phyloP scores from a whole-genome alignment of 2,888 invertebrate genomes.

The Corbicula japonica region DNA sequence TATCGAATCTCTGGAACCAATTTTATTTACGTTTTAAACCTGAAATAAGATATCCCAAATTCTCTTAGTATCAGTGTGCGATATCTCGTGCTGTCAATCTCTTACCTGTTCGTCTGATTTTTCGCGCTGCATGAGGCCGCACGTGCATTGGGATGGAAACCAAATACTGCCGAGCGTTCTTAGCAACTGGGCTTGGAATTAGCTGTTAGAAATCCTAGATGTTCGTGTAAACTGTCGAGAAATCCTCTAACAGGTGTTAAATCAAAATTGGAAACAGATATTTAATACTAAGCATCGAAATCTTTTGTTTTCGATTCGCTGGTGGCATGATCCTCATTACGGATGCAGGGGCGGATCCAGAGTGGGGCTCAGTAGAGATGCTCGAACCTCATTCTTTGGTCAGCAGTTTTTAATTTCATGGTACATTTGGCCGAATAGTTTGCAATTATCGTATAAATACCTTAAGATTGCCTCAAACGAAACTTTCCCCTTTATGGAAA shows the following conservation, averaged over 20 bases:
- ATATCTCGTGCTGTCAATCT: constrained; percentile 39
- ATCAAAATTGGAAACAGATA: constrained; percentile 38
- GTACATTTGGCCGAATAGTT: too few species aligned
- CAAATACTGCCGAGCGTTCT: constrained; percentile 34
- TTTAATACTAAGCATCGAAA: constrained; percentile 5
- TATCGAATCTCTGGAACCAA: constrained; percentile 31
- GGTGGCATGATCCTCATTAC: too few species aligned
- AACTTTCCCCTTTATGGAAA: too few species aligned
- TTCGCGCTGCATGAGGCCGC: constrained; percentile 55
- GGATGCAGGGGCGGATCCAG: too few species aligned
- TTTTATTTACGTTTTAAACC: constrained; percentile 49
- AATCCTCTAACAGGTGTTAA: constrained; percentile 50
- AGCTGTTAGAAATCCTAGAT: constrained; percentile 43
- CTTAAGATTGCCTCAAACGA: too few species aligned
- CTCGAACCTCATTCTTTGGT: too few species aligned
- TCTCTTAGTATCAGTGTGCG: constrained; percentile 23
- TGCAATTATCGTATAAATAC: too few species aligned
- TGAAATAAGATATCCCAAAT: constrained; percentile 37
- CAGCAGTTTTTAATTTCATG: too few species aligned
- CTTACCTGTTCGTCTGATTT: constrained; percentile 38
- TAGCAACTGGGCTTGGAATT: constrained; percentile 34
- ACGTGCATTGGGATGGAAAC: constrained; percentile 51
- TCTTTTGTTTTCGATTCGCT: constrained; percentile 21
- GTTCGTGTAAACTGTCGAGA: constrained; percentile 49
- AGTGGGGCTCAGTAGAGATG: too few species aligned